A percentile compares a stretch with the other conserved stretches of the same genome.
phyloP scores from a whole-genome alignment of 2,113 vertebrate genomes.

The Camelus dromedarius region DNA sequence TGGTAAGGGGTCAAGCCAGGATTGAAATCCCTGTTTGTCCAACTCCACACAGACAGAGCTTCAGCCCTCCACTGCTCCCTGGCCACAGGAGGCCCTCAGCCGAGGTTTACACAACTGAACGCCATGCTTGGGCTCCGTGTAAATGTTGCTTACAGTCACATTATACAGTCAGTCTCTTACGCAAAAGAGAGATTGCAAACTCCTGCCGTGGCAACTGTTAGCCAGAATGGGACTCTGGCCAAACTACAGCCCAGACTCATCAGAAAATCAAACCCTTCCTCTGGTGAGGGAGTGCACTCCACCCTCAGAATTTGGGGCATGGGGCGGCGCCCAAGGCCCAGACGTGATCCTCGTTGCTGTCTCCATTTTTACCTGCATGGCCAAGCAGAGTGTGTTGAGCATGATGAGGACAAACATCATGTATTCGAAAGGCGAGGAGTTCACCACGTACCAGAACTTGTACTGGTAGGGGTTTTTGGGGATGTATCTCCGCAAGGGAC shows the following conservation, averaged over 20 bases:
- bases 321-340: slow-evolving; percentile 8
- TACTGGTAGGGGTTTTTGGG: slow-evolving; percentile 99
- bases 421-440: slow-evolving; percentile 99
- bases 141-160: background rate
- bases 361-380: slow-evolving; percentile 94
- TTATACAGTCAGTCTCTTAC: background rate
- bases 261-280: slow-evolving; percentile 17
- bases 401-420: slow-evolving; percentile 99
- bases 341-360: slow-evolving; percentile 28
- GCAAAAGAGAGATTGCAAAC: background rate
- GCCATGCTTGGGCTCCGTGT: background rate
- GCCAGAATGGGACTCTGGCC: background rate
- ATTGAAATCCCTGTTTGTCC: background rate
- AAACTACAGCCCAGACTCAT: background rate
- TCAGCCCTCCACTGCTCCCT: background rate
- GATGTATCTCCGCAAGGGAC: slow-evolving; percentile 97
- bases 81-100: background rate
- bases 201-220: background rate
- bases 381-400: slow-evolving; percentile 99
- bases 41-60: background rate
- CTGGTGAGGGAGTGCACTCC: background rate
- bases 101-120: background rate
- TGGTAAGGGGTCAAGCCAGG: background rate
- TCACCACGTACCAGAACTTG: slow-evolving; percentile 99
- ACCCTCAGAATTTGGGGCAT: background rate